Evolutionary conservation across 2,113 vertebrate genomes (phyloP), one percentile per base, ranked within the genome.

Genomic region (Nycticorax nycticorax): DNA sequence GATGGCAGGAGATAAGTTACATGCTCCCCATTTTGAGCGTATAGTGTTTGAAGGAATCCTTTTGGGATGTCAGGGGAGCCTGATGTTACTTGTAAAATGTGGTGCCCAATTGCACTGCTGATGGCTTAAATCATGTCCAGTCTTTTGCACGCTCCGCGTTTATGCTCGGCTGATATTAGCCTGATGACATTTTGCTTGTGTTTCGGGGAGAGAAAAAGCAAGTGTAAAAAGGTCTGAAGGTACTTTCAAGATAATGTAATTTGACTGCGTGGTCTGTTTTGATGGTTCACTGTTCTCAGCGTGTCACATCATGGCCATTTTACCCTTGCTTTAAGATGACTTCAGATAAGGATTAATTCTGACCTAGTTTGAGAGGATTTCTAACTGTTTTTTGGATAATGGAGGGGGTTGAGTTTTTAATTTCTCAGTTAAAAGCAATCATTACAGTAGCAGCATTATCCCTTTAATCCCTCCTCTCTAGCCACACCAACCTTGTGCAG

Each of bases 361-460:
- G 98, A 98, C 97, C 97, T 97, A 96, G 88, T 98, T 98, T 96
- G 89, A 78, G 83, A 88, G 94, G 93, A 87, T 98, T 97, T 91
- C 95, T 93, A 1, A 41, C 45, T 96, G 81, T 4, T 75, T 93
- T 97, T 95, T 62, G 79, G 63, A 3, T 86, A 47, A 67, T 52
- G 84, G 45, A 84, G 77, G 41, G 67, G 26, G 39, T 94, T 82
- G 94, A 95, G 95, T 97, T 97, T 95, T 96, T 96, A 96, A 98
- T 98, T 97, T 98, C 88, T 92, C 85, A 74, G 77, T 95, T 93
- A 93, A 97, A 88, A 89, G 90, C 88, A 96, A 84, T 93, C 77
- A 87, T 93, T 94, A 74, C 48, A 47, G 93, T 85, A 93, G 30
- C 93, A 89, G 48, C 85, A 23, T 96, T 96, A 94, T 93, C 91